Evolutionary conservation across 2,888 invertebrate species (phyloP).

Genomic region (Conistra vaccinii): DNA sequence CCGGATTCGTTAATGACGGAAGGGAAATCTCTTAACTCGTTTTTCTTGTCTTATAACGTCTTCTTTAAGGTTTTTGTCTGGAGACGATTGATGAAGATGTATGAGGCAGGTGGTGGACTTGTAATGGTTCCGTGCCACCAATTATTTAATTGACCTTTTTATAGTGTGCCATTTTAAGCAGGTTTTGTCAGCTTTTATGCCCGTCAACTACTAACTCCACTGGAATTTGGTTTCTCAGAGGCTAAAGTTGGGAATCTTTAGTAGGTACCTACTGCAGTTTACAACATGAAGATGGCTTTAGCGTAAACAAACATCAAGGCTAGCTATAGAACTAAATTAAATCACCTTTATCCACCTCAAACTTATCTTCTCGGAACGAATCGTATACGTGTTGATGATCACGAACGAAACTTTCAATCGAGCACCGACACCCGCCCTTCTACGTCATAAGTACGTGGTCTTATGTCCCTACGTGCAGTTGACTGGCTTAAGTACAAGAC

Average conservation of each 20-base stretch:
- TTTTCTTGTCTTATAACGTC: conserved; percentile 18
- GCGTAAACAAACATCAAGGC: neutral
- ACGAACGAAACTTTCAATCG: too few relatives aligned
- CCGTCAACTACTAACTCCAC: neutral
- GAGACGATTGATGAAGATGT: neutral
- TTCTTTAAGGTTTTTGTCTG: neutral
- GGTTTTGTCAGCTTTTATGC: neutral
- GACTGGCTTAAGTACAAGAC: neutral
- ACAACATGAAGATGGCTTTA: neutral
- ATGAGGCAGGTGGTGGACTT: neutral
- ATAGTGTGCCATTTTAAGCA: neutral
- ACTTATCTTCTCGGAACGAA: neutral
- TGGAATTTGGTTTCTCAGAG: neutral
- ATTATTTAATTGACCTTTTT: neutral
- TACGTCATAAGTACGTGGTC: neutral
- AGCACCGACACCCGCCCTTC: neutral
- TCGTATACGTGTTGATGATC: neutral
- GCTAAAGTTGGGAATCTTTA: neutral
- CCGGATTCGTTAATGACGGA: conserved; percentile 28
- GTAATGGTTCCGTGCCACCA: neutral
- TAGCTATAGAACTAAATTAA: neutral
- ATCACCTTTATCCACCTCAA: neutral
- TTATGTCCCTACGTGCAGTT: neutral
- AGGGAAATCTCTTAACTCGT: conserved; percentile 27
- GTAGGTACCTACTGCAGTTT: neutral